Conservation (phyloP, 30 jellyfish, hydroid and myxozoan species). For the Aurelia aurita region DNA sequence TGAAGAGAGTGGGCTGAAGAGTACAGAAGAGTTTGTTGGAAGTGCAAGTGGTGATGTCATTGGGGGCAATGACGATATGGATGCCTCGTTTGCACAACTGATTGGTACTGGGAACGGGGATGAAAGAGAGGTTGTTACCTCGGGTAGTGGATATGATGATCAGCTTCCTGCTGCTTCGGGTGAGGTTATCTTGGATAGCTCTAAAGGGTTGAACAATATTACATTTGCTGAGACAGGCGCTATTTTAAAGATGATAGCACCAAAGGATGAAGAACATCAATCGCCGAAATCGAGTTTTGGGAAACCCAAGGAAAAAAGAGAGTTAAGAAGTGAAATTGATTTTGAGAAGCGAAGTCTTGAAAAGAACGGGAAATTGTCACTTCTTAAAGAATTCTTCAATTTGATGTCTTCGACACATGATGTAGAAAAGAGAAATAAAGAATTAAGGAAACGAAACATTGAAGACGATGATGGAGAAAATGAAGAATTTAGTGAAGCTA, state of each 20-base stretch:
- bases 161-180: too few species aligned
- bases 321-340: background rate
- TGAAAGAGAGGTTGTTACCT: background rate
- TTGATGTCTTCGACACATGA: constrained; percentile 43
- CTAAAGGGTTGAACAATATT: background rate
- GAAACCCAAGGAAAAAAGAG: background rate
- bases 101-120: constrained; percentile 25
- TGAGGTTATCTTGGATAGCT: background rate
- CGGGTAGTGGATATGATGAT: too few species aligned
- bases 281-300: background rate
- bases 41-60: constrained; percentile 23
- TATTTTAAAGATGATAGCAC: background rate
- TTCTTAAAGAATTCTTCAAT: constrained; percentile 27
- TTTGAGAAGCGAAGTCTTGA: constrained; percentile 1
- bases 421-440: background rate
- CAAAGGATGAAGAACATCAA: background rate
- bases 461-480: background rate
- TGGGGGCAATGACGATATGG: constrained; percentile 29
- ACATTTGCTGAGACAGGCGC: too few species aligned
- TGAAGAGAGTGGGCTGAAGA: background rate
- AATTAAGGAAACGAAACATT: background rate
- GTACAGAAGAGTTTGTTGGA: background rate
- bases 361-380: background rate
- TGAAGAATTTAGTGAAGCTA: constrained; percentile 18
- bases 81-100: constrained; percentile 50